These are phyloP conservation scores for Leptinotarsa haldemani DNA, from an alignment of 2,888 invertebrate species.

Conservation along the genomic window DNA sequence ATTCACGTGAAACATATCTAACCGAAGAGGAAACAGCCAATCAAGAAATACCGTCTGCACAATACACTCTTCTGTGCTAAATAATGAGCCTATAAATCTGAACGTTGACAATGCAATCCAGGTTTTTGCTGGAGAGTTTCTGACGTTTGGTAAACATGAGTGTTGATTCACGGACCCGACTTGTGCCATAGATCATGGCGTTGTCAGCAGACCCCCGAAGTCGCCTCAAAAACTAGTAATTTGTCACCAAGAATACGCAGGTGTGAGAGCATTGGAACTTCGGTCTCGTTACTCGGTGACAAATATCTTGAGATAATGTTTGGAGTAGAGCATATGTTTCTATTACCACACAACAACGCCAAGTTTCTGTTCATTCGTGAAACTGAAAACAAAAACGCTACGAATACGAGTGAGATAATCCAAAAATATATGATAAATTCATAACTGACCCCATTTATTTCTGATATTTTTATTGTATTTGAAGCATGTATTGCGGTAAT, in stretches of 20 bases:
- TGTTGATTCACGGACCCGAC: constrained; percentile 54
- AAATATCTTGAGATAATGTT: constrained; percentile 1
- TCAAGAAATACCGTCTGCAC: constrained; percentile 31
- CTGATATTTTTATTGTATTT: too few species aligned
- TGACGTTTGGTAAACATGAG: constrained; percentile 52
- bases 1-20: constrained; percentile 6
- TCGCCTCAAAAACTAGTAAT: constrained; percentile 53
- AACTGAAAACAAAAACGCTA: too few species aligned
- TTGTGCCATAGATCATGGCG: constrained; percentile 49
- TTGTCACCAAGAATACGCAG: constrained; percentile 59
- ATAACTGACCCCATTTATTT: too few species aligned
- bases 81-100: constrained; percentile 54
- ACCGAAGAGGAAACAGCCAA: constrained; percentile 29
- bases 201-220: constrained; percentile 48
- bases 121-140: constrained; percentile 48
- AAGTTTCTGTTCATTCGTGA: too few species aligned
- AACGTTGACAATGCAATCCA: constrained; percentile 46
- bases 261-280: constrained; percentile 44
- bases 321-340: background rate
- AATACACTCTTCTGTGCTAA: constrained; percentile 41
- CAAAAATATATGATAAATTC: too few species aligned
- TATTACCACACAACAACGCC: background rate
- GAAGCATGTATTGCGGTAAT: too few species aligned
- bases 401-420: too few species aligned
- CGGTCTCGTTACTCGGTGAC: constrained; percentile 8